phyloP scores from a whole-genome alignment of 2,797 vertebrate genomes.

The Eidolon dupreanum region DNA sequence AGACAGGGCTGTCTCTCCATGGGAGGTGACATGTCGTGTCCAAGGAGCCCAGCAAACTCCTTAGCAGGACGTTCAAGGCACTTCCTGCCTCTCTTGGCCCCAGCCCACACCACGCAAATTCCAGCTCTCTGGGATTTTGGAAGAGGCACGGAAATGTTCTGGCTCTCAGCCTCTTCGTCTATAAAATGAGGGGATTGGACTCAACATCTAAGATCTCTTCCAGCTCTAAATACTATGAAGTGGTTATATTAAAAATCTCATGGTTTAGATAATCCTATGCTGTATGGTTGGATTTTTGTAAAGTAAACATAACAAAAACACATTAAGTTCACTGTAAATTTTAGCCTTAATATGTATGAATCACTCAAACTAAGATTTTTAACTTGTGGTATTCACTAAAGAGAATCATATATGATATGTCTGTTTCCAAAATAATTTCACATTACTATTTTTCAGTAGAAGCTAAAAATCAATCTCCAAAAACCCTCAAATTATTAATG shows the following conservation, averaged over 20 bases:
- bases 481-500: background rate
- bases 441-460: conserved; percentile 6
- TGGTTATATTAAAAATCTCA: conserved; percentile 49
- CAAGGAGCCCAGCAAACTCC: background rate
- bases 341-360: conserved; percentile 29
- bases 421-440: conserved; percentile 38
- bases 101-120: background rate
- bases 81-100: background rate
- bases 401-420: conserved; percentile 10
- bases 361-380: conserved; percentile 21
- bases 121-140: background rate
- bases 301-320: conserved; percentile 18
- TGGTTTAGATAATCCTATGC: background rate
- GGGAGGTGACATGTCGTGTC: background rate
- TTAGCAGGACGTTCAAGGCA: background rate
- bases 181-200: conserved; percentile 43
- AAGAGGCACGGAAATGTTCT: background rate
- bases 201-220: conserved; percentile 44
- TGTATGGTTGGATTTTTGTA: background rate
- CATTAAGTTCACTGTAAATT: background rate
- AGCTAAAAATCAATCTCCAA: background rate
- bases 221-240: conserved; percentile 35
- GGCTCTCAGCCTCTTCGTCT: conserved; percentile 18
- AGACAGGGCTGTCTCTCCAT: background rate
- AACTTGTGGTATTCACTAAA: conserved; percentile 27